Evolutionary conservation across 2,113 vertebrate species (phyloP), one percentile per base, ranked within the genome.

Genomic region (Oryzias melastigma): DNA sequence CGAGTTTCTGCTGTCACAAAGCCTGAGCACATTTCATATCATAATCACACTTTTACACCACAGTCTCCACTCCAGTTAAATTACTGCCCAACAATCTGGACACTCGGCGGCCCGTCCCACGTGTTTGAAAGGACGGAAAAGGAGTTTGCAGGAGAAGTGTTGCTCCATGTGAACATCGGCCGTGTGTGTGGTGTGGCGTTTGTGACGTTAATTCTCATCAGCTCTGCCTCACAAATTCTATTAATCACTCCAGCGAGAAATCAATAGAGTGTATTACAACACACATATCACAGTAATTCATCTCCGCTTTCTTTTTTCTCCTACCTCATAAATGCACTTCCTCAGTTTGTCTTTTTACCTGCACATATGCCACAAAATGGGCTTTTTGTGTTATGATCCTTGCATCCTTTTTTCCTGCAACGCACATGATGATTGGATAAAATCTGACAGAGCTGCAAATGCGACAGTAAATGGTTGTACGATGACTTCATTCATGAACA

Each of bases 211-310:
- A 78, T 75, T 71, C 80, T 84, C 73, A 77, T 88, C 88, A 86
- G 82, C 62, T 73, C 77, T 75, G 67, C 75, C 58, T 83, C 74
- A 67, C 84, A 75, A 80, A 80, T 77, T 80, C 75, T 75, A 86
- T 82, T 78, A 83, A 85, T 89, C 77, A 77, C 63, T 65, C 48
- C 69, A 71, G 77, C 65, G 70, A 84, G 82, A 75, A 87, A 86
- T 90, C 87, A 85, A 85, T 86, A 82, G 67, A 58, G 75, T 81
- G 68, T 58, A 75, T 76, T 80, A 87, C 67, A 60, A 71, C 75
- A 67, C 55, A 52, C 77, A 75, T 65, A 78, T 85, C 74, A 71
- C 71, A 73, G 68, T 75, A 68, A 83, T 81, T 83, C 66, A 84
- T 84, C 75, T 78, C 48, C 43, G 8, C 5, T 56, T 58, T 16